Evolutionary conservation across 2,113 vertebrate genomes (phyloP), one percentile per base, ranked within the genome.

Genomic region (Mohoua ochrocephala): DNA sequence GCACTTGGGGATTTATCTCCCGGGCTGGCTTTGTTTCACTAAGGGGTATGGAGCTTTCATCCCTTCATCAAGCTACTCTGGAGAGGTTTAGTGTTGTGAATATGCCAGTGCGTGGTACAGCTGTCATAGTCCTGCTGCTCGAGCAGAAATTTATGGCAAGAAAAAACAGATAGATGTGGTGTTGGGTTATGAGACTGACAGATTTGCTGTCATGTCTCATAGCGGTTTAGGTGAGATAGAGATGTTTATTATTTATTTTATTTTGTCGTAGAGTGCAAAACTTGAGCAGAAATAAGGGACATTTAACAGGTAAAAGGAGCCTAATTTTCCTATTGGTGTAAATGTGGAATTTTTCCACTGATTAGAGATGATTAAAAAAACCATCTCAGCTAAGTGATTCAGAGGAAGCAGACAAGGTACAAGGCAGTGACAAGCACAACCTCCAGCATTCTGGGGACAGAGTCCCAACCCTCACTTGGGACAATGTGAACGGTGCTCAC

Each of bases 161-260:
- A 49, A 79, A 86, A 91, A 94, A 91, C 93, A 97, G 91, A 96
- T 88, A 94, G 50, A 60, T 91, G 94, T 91, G 86, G 78, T 90
- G 78, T 64, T 86, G 75, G 84, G 87, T 96, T 97, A 93, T 84
- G 82, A 90, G 94, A 89, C 68, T 97, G 95, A 93, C 96, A 95
- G 92, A 95, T 94, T 88, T 85, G 57, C 91, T 97, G 94, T 93
- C 86, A 82, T 75, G 81, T 91, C 87, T 95, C 57, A 74, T 90
- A 91, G 89, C 85, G 81, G 86, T 91, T 91, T 90, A 88, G 88
- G 91, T 92, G 84, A 92, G 88, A 94, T 85, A 84, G 95, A 92
- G n/a, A 83, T 86, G 75, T 0, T 68, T 75, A 89, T 94, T 91
- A 49, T 95, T 97, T 93, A 78, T 95, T 97, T 91, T 78, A 53